Evolutionary conservation across 30 jellyfish, hydroid and myxozoan genomes (phyloP).

Genomic region (Aurelia aurita): DNA sequence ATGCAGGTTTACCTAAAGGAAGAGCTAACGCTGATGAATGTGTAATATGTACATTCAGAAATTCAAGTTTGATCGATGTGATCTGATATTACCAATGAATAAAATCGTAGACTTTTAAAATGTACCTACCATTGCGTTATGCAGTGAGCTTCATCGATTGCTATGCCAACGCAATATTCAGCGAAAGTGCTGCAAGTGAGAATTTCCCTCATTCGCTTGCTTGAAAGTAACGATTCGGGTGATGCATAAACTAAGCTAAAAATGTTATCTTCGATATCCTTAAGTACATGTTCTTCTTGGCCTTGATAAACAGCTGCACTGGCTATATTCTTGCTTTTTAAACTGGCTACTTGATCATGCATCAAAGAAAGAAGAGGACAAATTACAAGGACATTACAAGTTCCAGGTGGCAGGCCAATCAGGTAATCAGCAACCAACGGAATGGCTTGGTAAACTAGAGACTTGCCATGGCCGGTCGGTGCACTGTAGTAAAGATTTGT

Average conservation of each 20-base stretch:
- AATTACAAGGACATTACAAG: constrained; percentile 26
- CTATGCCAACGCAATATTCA: constrained; percentile 29
- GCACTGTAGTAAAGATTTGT: constrained; percentile 20
- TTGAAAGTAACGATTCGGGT: constrained; percentile 2
- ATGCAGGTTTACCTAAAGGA: too few relatives aligned
- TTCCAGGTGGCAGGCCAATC: neutral
- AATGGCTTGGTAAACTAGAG: constrained; percentile 24
- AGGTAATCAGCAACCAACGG: constrained; percentile 14
- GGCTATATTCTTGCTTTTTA: constrained; percentile 3
- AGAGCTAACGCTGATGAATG: too few relatives aligned
- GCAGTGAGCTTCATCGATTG: neutral
- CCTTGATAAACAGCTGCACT: constrained; percentile 6
- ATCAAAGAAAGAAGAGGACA: constrained; percentile 22
- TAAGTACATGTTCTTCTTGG: neutral
- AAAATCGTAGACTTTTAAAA: neutral
- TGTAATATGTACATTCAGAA: too few relatives aligned
- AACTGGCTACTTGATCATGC: constrained; percentile 42
- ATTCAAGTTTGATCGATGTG: too few relatives aligned
- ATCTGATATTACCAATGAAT: too few relatives aligned
- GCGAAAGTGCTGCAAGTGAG: constrained; percentile 7
- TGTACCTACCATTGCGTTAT: neutral
- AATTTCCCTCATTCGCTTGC: neutral
- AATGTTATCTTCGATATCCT: too few relatives aligned
- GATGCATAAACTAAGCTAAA: too few relatives aligned
- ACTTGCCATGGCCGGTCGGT: constrained; percentile 41